Evolutionary conservation across 2,797 vertebrate genomes (phyloP), one percentile per base, ranked within the genome.

Genomic region (Acrossocheilus wenchowensis): DNA sequence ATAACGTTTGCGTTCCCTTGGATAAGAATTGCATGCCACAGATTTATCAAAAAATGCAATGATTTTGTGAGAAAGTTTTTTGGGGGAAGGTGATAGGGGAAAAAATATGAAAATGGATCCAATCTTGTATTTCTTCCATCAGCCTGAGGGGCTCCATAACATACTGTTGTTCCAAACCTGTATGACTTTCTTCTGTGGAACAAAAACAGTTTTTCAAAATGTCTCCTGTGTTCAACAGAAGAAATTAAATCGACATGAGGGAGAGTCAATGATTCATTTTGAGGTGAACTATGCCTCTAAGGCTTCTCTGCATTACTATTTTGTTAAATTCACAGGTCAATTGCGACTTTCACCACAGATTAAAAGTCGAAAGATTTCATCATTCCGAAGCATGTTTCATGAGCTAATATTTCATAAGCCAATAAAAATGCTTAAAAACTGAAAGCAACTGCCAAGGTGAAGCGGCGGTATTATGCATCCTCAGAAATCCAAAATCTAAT

Each of bases 371-470:
- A 64, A 30, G 78, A 69, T 52, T 72, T 48, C 21, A 66, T n/a
- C n/a, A 39, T 48, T 68, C 66, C 43, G 17, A 86, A 75, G 81
- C 45, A 69, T 62, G 78, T 88, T 89, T 84, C 52, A 60, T 45
- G 17, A 52, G 60, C 45, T 81, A 64, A 86, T 88, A 82, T 80
- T 85, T 52, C 36, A 78, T 45, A 21, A 78, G n/a, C 15, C 48
- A 85, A 87, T 79, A 84, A 84, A 90, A 78, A 5, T 83, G 75
- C 64, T 73, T 50, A 73, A 83, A 34, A 87, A 88, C 87, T 78
- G 26, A 87, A 84, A 85, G 62, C 74, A 68, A 19, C 52, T 50
- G 62, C 68, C 86, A 71, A 86, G 79, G 68, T 64, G 71, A 73
- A 19, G 75, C 43, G 3, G 52, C 30, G 10, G 39, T 60, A 83